These are phyloP conservation scores for Hoplostethus mediterraneus DNA, from an alignment of 2,797 vertebrate genomes.

Conservation along the genomic window DNA sequence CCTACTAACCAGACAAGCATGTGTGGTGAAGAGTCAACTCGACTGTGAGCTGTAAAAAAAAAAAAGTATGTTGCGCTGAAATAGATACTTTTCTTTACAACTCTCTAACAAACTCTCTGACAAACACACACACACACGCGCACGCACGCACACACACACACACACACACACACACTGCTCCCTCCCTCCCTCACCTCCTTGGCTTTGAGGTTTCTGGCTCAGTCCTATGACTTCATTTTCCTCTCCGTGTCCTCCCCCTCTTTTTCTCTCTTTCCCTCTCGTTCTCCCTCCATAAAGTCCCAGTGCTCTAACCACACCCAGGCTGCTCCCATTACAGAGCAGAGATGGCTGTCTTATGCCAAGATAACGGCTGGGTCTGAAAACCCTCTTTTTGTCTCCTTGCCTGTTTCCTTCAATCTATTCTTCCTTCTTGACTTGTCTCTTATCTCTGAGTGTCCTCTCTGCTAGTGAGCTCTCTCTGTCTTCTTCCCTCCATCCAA, in stretches of 20 bases:
- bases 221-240: slow-evolving; percentile 78
- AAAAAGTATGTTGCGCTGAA: slow-evolving; percentile 50
- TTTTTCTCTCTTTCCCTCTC: slow-evolving; percentile 9
- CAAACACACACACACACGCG: neutral
- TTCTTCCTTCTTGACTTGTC: neutral
- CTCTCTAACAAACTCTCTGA: slow-evolving; percentile 29
- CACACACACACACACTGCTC: slow-evolving; percentile 21
- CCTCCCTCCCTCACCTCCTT: slow-evolving; percentile 30
- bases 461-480: no score
- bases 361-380: neutral
- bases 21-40: slow-evolving; percentile 69
- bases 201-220: slow-evolving; percentile 74
- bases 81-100: slow-evolving; percentile 69
- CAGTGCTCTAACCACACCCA: slow-evolving; percentile 80
- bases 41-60: slow-evolving; percentile 26
- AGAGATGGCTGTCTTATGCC: slow-evolving; percentile 53
- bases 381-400: slow-evolving; percentile 15
- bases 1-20: slow-evolving; percentile 66
- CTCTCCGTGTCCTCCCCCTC: slow-evolving; percentile 40
- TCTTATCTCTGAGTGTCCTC: neutral
- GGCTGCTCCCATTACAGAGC: slow-evolving; percentile 78
- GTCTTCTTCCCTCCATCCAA: neutral
- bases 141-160: slow-evolving; percentile 20
- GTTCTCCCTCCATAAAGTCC: slow-evolving; percentile 68
- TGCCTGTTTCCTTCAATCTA: slow-evolving; percentile 9